Conservation (phyloP, 2,113 vertebrate genomes). For the Chamaetylas fuelleborni region DNA sequence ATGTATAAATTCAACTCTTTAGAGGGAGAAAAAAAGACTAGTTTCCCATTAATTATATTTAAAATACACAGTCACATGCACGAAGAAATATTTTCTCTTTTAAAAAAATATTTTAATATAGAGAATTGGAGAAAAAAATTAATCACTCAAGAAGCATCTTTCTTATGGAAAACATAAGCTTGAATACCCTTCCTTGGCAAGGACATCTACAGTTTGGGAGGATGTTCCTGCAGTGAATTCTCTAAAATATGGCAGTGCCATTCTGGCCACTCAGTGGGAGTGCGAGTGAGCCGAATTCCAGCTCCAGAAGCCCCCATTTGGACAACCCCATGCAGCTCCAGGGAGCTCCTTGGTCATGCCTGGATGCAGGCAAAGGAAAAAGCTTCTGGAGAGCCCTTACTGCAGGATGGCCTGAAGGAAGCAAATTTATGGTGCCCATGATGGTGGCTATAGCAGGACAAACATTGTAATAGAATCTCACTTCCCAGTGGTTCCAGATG, state of each 20-base stretch:
- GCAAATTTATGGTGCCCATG: background rate
- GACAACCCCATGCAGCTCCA: background rate
- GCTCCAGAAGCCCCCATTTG: background rate
- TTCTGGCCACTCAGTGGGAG: background rate
- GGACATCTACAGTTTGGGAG: slow-evolving; percentile 2
- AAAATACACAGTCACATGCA: background rate
- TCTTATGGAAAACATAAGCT: slow-evolving; percentile 53
- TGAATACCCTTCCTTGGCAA: slow-evolving; percentile 37
- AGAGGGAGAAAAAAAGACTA: slow-evolving; percentile 22
- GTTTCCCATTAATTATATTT: slow-evolving; percentile 68
- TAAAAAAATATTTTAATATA: background rate
- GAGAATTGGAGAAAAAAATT: background rate
- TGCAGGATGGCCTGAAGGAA: accelerated
- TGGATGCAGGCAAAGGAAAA: background rate
- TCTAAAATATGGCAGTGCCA: background rate
- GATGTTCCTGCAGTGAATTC: slow-evolving; percentile 24
- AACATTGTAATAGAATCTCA: background rate
- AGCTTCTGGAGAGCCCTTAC: background rate
- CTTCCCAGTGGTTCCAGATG: background rate
- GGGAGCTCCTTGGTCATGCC: background rate
- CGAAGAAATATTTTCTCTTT: background rate
- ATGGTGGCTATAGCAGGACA: background rate
- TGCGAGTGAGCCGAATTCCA: background rate
- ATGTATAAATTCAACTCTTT: slow-evolving; percentile 72
- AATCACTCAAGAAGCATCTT: slow-evolving; percentile 14